These are phyloP conservation scores for Tortrix viridana DNA, from an alignment of 2,888 invertebrate genomes.

Conservation along the genomic window DNA sequence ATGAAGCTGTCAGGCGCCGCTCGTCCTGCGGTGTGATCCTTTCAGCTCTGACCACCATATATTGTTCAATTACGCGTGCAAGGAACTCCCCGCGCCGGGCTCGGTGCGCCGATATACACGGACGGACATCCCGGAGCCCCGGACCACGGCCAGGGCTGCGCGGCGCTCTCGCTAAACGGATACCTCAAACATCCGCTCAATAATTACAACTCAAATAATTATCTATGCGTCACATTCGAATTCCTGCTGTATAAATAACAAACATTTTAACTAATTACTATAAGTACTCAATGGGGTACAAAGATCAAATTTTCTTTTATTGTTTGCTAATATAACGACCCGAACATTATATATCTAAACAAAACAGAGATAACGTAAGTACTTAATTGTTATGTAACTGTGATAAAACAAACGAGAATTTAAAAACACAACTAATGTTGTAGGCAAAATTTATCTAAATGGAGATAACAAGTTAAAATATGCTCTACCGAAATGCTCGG, in stretches of 20 bases:
- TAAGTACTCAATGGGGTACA: conserved; percentile 22
- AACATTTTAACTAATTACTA: neutral
- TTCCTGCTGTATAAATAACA: conserved; percentile 5
- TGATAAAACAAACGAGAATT: conserved; percentile 28
- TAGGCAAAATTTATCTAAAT: conserved; percentile 40
- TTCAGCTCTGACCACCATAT: conserved; percentile 35
- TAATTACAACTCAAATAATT: conserved; percentile 5
- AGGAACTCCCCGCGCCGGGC: conserved; percentile 29
- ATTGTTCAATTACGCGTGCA: conserved; percentile 35
- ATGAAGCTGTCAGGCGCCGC: conserved; percentile 33
- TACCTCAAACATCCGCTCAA: neutral
- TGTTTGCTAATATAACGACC: conserved; percentile 26
- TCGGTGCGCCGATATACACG: conserved; percentile 29
- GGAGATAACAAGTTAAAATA: conserved; percentile 59
- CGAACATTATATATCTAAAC: conserved; percentile 19
- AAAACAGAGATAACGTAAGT: conserved; percentile 23
- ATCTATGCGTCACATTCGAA: neutral
- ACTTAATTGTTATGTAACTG: conserved; percentile 33
- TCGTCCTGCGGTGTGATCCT: conserved; percentile 36
- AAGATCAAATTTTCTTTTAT: conserved; percentile 30
- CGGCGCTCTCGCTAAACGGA: conserved; percentile 16
- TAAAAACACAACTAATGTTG: conserved; percentile 20
- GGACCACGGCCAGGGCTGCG: conserved; percentile 6
- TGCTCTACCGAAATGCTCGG: conserved; percentile 51
- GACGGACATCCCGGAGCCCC: conserved; percentile 17